Evolutionary conservation across 2,113 vertebrate genomes (phyloP).

Genomic region (Shinisaurus crocodilurus): DNA sequence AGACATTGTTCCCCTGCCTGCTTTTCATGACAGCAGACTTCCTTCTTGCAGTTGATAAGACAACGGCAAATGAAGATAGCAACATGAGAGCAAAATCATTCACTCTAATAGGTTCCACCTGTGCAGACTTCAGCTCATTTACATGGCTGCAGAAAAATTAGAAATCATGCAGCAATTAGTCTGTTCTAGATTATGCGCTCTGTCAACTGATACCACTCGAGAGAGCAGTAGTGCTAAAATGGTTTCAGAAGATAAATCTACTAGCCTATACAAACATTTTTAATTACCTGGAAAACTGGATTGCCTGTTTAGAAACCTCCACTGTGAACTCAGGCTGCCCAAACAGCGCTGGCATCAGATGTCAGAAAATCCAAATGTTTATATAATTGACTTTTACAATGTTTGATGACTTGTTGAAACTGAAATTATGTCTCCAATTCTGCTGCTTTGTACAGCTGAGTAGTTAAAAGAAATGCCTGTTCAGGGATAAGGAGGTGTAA

Average conservation of each 20-base stretch:
- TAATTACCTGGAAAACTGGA: conserved; percentile 85
- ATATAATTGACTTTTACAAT: conserved; percentile 79
- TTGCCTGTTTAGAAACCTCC: conserved; percentile 80
- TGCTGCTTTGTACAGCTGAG: conserved; percentile 39
- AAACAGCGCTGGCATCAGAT: conserved; percentile 78
- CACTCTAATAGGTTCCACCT: conserved; percentile 85
- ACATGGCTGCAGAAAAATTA: conserved; percentile 89
- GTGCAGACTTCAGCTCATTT: conserved; percentile 82
- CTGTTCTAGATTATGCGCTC: conserved; percentile 86
- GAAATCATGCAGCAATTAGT: conserved; percentile 86
- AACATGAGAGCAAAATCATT: conserved; percentile 82
- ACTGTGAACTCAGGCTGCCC: conserved; percentile 77
- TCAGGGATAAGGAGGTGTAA: conserved; percentile 44
- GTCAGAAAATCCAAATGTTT: conserved; percentile 77
- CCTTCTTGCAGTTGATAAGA: conserved; percentile 81
- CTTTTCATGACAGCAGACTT: conserved; percentile 85
- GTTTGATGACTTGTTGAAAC: conserved; percentile 77
- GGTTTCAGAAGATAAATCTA: conserved; percentile 85
- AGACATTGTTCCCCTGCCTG: conserved; percentile 84
- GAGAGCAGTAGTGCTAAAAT: conserved; percentile 84
- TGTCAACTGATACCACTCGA: conserved; percentile 87
- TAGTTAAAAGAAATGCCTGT: conserved; percentile 67
- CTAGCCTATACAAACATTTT: conserved; percentile 86
- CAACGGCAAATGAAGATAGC: conserved; percentile 85
- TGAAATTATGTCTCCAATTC: conserved; percentile 65